phyloP scores from a whole-genome alignment of 2,797 vertebrate genomes.

The Hydrophis major region DNA sequence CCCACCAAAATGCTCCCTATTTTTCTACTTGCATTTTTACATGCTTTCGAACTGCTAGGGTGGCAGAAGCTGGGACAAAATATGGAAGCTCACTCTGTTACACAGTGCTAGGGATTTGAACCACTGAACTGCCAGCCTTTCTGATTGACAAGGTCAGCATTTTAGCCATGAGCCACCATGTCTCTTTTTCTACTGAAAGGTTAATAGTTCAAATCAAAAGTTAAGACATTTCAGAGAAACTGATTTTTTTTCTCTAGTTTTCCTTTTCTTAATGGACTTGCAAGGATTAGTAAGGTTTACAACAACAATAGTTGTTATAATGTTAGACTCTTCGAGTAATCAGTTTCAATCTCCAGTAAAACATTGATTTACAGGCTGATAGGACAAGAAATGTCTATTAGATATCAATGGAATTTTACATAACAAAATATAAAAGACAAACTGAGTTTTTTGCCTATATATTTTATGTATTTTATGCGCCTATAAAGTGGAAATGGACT shows the following conservation, averaged over 20 bases:
- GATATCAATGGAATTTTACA: background rate
- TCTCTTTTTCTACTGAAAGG: background rate
- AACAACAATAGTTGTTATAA: background rate
- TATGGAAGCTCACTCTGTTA: too few species aligned
- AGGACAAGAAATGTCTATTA: background rate
- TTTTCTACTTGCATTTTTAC: too few species aligned
- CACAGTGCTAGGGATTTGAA: too few species aligned
- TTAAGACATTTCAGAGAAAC: background rate
- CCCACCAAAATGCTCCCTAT: too few species aligned
- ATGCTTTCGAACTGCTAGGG: too few species aligned
- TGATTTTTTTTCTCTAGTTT: background rate
- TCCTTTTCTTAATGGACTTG: background rate
- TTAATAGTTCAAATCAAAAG: background rate
- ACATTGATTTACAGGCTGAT: background rate
- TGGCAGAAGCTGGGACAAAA: too few species aligned
- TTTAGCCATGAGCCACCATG: too few species aligned
- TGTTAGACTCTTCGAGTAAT: conserved; percentile 8
- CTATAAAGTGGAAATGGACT: background rate
- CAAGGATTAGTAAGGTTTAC: background rate
- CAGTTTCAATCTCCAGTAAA: background rate
- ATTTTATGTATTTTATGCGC: background rate
- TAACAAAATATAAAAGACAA: background rate
- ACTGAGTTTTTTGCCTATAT: background rate
- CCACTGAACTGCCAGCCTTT: too few species aligned
- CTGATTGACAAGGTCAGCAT: too few species aligned